These are phyloP conservation scores for Leptestheria dahalacensis DNA, from an alignment of 1,140 invertebrate genomes.

Conservation along the genomic window DNA sequence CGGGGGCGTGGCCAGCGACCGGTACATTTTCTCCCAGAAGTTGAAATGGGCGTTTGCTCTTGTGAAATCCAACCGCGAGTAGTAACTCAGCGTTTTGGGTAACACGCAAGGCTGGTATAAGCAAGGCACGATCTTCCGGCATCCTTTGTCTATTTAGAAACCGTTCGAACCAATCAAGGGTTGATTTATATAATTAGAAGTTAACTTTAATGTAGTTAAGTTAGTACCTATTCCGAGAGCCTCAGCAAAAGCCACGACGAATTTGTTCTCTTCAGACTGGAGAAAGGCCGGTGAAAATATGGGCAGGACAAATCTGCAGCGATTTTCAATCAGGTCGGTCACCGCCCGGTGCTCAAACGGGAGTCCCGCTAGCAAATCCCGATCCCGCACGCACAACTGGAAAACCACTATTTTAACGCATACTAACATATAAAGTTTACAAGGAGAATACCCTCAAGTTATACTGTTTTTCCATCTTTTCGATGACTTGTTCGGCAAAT, in stretches of 20 bases:
- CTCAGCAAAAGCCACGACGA: conserved; percentile 54
- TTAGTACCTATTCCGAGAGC: conserved; percentile 49
- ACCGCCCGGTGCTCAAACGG: conserved; percentile 50
- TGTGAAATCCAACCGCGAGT: conserved; percentile 38
- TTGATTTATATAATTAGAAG: not conserved
- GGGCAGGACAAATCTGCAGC: conserved; percentile 53
- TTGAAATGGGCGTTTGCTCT: conserved; percentile 36
- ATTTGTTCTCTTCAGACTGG: conserved; percentile 47
- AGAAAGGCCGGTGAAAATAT: conserved; percentile 55
- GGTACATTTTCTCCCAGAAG: conserved; percentile 42
- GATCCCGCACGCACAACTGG: conserved; percentile 47
- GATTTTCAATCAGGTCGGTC: conserved; percentile 49
- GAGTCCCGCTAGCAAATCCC: conserved; percentile 45
- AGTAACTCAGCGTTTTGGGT: conserved; percentile 39
- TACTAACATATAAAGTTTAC: too few relatives aligned
- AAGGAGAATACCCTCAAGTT: conserved; percentile 40
- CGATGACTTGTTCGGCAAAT: conserved; percentile 42
- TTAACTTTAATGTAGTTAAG: conserved; percentile 18
- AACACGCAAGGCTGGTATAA: conserved; percentile 37
- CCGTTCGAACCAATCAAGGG: not conserved
- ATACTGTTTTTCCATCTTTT: conserved; percentile 42
- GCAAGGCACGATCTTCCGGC: conserved; percentile 48
- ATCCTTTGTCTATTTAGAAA: conserved; percentile 30
- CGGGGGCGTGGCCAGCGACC: conserved; percentile 28
- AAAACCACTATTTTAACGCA: too few relatives aligned